phyloP scores from a whole-genome alignment of 2,888 invertebrate genomes.

The Schizaphis graminum region DNA sequence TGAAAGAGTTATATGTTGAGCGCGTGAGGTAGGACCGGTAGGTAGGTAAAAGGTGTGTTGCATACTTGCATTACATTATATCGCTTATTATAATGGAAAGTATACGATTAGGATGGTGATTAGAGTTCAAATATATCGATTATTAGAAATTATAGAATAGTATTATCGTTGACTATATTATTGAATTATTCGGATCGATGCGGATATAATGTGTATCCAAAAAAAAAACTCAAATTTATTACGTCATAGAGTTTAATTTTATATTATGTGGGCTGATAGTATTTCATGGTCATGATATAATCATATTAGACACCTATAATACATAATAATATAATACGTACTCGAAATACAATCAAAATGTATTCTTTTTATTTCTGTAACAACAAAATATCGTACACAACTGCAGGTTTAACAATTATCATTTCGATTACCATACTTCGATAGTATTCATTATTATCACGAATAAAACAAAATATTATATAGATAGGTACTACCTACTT shows the following conservation, averaged over 20 bases:
- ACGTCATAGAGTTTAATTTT: conserved; percentile 23
- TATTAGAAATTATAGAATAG: background rate
- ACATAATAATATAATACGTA: conserved; percentile 1
- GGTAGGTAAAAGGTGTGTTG: background rate
- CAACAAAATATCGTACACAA: background rate
- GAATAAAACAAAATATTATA: background rate
- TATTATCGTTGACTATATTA: background rate
- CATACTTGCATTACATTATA: background rate
- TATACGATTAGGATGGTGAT: background rate
- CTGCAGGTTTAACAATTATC: background rate
- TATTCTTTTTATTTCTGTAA: background rate
- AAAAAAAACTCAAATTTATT: background rate
- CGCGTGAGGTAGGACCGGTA: background rate
- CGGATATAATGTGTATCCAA: background rate
- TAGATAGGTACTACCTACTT: background rate
- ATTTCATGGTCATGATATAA: conserved; percentile 25
- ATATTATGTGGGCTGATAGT: conserved; percentile 32
- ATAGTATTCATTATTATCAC: background rate
- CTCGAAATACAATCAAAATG: background rate
- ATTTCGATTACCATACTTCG: background rate
- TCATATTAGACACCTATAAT: background rate
- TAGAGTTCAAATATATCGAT: background rate
- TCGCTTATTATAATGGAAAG: background rate
- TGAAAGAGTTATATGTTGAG: conserved; percentile 12
- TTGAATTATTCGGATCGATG: background rate